These are phyloP conservation scores for Nibea albiflora DNA, from an alignment of 2,113 vertebrate genomes.

Conservation along the genomic window DNA sequence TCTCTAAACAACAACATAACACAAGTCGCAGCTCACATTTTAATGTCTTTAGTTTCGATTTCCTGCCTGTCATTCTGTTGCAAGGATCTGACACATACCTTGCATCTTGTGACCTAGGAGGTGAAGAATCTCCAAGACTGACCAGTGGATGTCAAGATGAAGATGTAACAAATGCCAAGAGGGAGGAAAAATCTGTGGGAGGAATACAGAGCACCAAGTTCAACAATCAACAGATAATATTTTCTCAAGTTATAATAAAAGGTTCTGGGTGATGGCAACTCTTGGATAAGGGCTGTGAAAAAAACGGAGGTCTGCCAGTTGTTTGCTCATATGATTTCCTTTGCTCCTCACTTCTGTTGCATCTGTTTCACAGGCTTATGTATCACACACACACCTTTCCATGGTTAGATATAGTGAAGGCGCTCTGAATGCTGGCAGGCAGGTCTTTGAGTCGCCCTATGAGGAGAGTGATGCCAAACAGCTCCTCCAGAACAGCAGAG, in stretches of 20 bases:
- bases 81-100: slow-evolving; percentile 79
- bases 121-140: slow-evolving; percentile 92
- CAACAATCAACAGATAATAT: neutral
- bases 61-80: neutral
- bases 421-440: slow-evolving; percentile 85
- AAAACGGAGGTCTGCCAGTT: neutral
- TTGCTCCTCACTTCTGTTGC: neutral
- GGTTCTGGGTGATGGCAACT: neutral
- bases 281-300: neutral
- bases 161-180: slow-evolving; percentile 97
- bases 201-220: slow-evolving; percentile 10
- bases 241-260: neutral
- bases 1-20: neutral
- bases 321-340: neutral
- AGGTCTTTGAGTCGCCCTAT: slow-evolving; percentile 89
- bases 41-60: neutral
- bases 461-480: slow-evolving; percentile 88
- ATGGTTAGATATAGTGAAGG: slow-evolving; percentile 90
- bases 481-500: slow-evolving; percentile 90
- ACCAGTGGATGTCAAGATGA: slow-evolving; percentile 94
- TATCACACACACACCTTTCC: slow-evolving; percentile 84
- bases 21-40: neutral
- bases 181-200: slow-evolving; percentile 90
- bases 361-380: neutral
- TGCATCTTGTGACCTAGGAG: slow-evolving; percentile 89